These are phyloP conservation scores for Drosophila subpulchrella DNA, from an alignment of 1,140 invertebrate genomes.

Conservation along the genomic window DNA sequence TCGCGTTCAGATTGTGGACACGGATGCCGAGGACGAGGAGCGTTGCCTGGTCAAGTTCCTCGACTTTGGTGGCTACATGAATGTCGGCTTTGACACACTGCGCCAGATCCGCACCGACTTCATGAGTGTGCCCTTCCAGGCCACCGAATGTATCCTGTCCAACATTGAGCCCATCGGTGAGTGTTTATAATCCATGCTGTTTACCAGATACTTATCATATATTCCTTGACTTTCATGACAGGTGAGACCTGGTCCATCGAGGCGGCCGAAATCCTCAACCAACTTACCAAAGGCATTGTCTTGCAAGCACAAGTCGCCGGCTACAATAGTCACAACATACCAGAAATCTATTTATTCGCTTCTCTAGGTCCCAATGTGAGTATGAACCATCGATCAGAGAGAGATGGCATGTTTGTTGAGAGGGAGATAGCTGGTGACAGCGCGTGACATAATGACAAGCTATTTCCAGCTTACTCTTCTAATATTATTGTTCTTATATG, in stretches of 20 bases:
- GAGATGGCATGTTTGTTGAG: slow-evolving; percentile 22
- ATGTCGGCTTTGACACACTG: slow-evolving; percentile 89
- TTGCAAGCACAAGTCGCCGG: slow-evolving; percentile 94
- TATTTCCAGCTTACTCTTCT: neutral
- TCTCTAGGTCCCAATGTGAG: slow-evolving; percentile 89
- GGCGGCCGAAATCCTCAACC: slow-evolving; percentile 90
- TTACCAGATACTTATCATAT: neutral
- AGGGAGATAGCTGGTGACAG: neutral
- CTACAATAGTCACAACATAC: slow-evolving; percentile 90
- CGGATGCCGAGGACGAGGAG: slow-evolving; percentile 88
- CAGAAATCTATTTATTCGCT: slow-evolving; percentile 92
- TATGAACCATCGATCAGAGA: slow-evolving; percentile 44
- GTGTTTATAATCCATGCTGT: slow-evolving; percentile 53
- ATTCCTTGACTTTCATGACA: slow-evolving; percentile 31
- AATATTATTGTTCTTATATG: neutral
- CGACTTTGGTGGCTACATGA: slow-evolving; percentile 96
- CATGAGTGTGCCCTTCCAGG: slow-evolving; percentile 97
- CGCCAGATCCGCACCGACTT: slow-evolving; percentile 96
- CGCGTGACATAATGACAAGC: neutral
- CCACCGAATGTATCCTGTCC: slow-evolving; percentile 96
- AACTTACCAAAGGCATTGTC: slow-evolving; percentile 91
- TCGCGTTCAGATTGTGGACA: slow-evolving; percentile 92
- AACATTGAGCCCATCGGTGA: slow-evolving; percentile 93
- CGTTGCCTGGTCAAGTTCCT: slow-evolving; percentile 93
- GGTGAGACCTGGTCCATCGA: slow-evolving; percentile 89